These are phyloP conservation scores for Schizopygopsis malacanthus DNA, from an alignment of 2,797 vertebrate species.

Conservation along the genomic window DNA sequence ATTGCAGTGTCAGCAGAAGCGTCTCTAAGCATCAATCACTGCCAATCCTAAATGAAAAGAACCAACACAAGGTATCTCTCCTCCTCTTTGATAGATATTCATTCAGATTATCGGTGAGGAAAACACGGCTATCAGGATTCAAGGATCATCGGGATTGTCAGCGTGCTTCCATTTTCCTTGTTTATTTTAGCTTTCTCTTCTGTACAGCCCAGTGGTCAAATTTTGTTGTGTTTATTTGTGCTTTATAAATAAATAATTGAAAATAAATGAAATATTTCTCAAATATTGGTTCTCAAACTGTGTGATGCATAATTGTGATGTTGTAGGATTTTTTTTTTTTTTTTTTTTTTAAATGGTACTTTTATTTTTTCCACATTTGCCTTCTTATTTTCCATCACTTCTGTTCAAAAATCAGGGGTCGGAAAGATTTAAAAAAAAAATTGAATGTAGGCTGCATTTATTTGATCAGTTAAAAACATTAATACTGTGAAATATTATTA, in stretches of 20 bases:
- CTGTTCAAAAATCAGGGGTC: neutral
- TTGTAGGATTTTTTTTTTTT: no score
- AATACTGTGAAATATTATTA: neutral
- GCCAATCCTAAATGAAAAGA: conserved; percentile 72
- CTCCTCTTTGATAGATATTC: conserved; percentile 70
- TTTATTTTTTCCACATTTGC: neutral
- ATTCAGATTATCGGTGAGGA: conserved; percentile 71
- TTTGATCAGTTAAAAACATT: neutral
- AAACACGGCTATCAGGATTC: conserved; percentile 60
- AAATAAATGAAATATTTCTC: neutral
- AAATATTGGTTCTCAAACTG: conserved; percentile 27
- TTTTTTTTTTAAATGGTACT: no score
- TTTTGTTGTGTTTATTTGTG: neutral
- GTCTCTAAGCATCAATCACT: conserved; percentile 74
- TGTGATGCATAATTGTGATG: neutral
- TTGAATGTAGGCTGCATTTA: neutral
- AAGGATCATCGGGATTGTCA: conserved; percentile 38
- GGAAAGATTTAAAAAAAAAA: neutral
- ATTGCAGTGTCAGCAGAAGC: conserved; percentile 71
- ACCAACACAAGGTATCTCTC: conserved; percentile 67
- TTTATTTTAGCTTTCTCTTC: neutral
- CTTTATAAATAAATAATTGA: neutral
- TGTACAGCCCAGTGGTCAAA: neutral
- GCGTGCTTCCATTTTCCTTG: neutral
- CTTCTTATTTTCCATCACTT: neutral